Evolutionary conservation across 2,113 vertebrate genomes (phyloP), one percentile per base, ranked within the genome.

Genomic region (Corvus moneduloides): DNA sequence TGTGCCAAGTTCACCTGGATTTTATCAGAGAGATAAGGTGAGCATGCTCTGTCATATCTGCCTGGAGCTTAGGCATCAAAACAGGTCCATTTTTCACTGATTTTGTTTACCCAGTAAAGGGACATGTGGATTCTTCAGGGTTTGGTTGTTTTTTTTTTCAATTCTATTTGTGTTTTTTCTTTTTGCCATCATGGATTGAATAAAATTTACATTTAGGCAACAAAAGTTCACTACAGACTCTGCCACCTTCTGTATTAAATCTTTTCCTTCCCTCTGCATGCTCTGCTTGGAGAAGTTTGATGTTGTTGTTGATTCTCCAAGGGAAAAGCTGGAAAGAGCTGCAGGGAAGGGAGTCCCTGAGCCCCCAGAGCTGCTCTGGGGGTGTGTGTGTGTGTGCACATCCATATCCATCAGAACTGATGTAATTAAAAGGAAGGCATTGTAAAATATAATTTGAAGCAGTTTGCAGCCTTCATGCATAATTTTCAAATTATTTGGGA

Each of bases 401-500:
- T 51, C 62, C 20, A 54, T 26, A n/a, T 24, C 74, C 27, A 77
- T 51, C 76, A 91, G 48, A 48, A 44, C 13, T 5, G 68, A 63
- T 43, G 49, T 11, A 81, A 93, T 81, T 74, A 86, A 92, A 84
- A 93, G 46, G 35, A 77, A 84, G 7, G 28, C 73, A 62, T 28
- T 74, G 64, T 27, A 81, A 84, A 86, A 55, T 30, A 43, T 8
- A 59, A 75, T 89, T 89, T 59, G 30, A 64, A 67, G 55, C 16
- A 71, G 51, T 52, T 87, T 55, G 35, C 55, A 82, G 46, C 61
- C 41, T 49, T 91, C 58, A 11, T 27, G 72, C 26, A 59, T 94
- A 69, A 93, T 90, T 88, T 63, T 73, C 59, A 71, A 88, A 74
- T 89, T 67, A 81, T 37, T n/a, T 48, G 64, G 72, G 52, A 63